Evolutionary conservation across 2,113 vertebrate genomes (phyloP).

Genomic region (Cyprinodon brontotheroides): DNA sequence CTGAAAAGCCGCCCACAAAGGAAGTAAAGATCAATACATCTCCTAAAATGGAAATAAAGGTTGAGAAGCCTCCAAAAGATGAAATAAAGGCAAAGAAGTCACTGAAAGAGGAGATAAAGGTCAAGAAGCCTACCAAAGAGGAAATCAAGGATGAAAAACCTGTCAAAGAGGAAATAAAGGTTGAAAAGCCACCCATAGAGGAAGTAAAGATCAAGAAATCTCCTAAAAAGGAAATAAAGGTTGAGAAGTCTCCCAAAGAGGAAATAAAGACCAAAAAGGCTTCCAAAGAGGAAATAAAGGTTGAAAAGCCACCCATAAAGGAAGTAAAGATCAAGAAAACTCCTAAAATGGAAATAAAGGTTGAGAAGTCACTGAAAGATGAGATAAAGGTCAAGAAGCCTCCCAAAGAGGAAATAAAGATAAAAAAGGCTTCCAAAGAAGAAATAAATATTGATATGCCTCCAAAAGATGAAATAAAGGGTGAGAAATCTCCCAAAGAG

Average conservation of each 20-base stretch:
- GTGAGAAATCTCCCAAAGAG: conserved; percentile 19
- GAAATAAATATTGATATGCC: conserved; percentile 4
- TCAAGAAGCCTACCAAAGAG: neutral
- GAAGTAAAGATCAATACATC: neutral
- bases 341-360: neutral
- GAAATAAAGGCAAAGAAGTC: neutral
- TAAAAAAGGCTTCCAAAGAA: neutral
- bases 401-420: neutral
- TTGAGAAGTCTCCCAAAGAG: neutral
- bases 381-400: neutral
- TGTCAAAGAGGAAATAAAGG: neutral
- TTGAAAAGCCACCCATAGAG: neutral
- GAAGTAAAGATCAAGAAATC: neutral
- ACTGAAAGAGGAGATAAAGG: neutral
- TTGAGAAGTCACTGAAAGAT: neutral
- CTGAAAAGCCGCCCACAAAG: neutral
- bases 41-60: neutral
- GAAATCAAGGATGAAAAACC: neutral
- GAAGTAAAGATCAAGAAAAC: neutral
- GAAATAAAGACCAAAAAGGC: neutral
- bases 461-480: conserved; percentile 19
- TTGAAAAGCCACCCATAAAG: neutral
- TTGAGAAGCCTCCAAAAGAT: neutral
- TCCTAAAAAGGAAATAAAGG: neutral
- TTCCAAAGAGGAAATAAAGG: neutral